Conservation (phyloP, 2,113 vertebrate species). For the Oncorhynchus clarkii region DNA sequence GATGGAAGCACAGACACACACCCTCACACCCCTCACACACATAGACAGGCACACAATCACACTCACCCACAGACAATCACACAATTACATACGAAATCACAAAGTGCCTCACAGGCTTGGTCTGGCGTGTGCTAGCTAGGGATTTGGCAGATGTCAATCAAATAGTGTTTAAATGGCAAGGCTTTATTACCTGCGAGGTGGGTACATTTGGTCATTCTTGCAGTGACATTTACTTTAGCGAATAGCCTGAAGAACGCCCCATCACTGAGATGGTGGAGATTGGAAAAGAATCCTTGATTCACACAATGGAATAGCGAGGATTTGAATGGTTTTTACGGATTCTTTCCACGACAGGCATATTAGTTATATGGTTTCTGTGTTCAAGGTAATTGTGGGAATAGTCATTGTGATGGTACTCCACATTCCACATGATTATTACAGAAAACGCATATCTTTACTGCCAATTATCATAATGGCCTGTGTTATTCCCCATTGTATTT, state of each 20-base stretch:
- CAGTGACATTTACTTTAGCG: too few relatives aligned
- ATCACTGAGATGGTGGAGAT: too few relatives aligned
- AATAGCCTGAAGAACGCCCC: too few relatives aligned
- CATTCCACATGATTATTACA: slow-evolving; percentile 39
- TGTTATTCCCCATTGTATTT: slow-evolving; percentile 12
- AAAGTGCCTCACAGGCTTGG: background rate
- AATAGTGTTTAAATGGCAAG: slow-evolving; percentile 41
- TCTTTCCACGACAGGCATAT: slow-evolving; percentile 25
- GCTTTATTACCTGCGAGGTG: slow-evolving; percentile 20
- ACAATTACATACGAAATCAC: background rate
- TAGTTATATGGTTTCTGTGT: slow-evolving; percentile 30
- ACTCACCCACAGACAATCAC: background rate
- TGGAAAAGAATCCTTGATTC: too few relatives aligned
- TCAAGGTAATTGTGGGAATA: slow-evolving; percentile 8
- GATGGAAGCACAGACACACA: background rate
- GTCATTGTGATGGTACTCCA: background rate
- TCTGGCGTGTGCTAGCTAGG: slow-evolving; percentile 16
- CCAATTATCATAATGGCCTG: slow-evolving; percentile 7
- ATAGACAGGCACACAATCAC: background rate
- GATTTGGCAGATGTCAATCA: slow-evolving; percentile 47
- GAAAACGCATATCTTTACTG: slow-evolving; percentile 13
- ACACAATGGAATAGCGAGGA: background rate
- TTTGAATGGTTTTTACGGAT: slow-evolving; percentile 13
- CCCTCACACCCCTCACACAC: background rate
- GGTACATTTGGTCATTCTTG: too few relatives aligned